Base-by-base conservation (phyloP, 2,888 invertebrate genomes). In the Celastrina argiolus region DNA sequence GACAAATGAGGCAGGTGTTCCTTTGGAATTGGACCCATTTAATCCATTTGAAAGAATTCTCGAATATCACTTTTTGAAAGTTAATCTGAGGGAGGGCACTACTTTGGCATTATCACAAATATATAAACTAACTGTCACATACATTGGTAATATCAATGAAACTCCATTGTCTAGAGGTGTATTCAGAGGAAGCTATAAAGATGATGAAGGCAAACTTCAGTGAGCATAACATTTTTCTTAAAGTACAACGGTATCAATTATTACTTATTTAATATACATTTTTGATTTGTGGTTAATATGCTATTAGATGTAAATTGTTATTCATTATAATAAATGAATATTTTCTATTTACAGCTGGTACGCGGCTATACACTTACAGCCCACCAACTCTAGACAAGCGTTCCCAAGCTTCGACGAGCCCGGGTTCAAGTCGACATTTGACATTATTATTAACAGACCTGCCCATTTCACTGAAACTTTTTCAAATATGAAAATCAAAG, bases 361-460 rank as follows among this genome's bases (percentile, higher is more conserved):
- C 68, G 95, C 94, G 0, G 94, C 94, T 0, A 95, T 95, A 14
- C 96, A 96, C 78, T 94, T 96, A 76, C 95, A 96, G 83, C 94
- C 96, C 0, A 95, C 95, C 0, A 94, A 96, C 79, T 95, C 96
- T 0, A 92, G 96, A 45, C 93, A 94, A 75, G 95, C 95, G 1
- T 96, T 97, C 84, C 97, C 97, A 0, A 94, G 96, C 79, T 96
- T 96, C 75, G 97, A 97, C 80, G 97, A 97, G 78, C 97, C 97
- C 2, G 95, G 91, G 0, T 89, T 85, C 68, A 91, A 90, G 69
- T 85, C 89, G 0, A 85, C 94, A 0, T 91, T 96, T 70, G 95
- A 95, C 22, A 89, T 91, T 26, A 82, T 80, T 61, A 79, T 90
- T 51, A 87, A 87, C 68, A 79, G 88, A 59, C 88, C 84, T 22